These are phyloP conservation scores for Cheilosia grossa DNA, from an alignment of 2,888 invertebrate species.

Conservation along the genomic window DNA sequence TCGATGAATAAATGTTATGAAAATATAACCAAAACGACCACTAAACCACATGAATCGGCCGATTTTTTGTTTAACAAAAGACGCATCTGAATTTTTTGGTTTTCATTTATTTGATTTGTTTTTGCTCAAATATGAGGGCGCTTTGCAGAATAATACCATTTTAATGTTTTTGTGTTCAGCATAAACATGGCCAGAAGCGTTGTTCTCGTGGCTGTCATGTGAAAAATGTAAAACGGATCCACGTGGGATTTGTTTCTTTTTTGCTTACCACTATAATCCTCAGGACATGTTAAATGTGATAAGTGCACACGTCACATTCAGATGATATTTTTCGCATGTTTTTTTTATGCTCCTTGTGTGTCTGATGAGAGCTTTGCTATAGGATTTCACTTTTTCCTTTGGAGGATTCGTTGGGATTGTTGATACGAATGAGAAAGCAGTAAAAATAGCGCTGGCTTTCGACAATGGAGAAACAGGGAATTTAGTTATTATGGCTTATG, in stretches of 20 bases:
- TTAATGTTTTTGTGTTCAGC: conserved; percentile 72
- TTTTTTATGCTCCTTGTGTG: conserved; percentile 27
- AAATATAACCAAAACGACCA: conserved; percentile 10
- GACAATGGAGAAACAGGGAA: conserved; percentile 17
- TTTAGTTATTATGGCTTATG: conserved; percentile 35
- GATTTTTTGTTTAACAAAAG: conserved; percentile 20
- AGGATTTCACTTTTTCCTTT: conserved; percentile 57
- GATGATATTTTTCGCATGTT: conserved; percentile 43
- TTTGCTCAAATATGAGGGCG: conserved; percentile 20
- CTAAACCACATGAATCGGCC: conserved; percentile 11
- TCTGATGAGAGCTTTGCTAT: conserved; percentile 65
- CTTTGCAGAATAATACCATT: conserved; percentile 67
- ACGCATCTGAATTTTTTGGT: conserved; percentile 24
- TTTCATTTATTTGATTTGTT: neutral
- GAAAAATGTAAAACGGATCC: conserved; percentile 72
- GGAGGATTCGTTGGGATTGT: conserved; percentile 51
- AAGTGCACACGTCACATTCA: conserved; percentile 66
- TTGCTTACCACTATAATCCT: conserved; percentile 69
- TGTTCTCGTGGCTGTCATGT: conserved; percentile 69
- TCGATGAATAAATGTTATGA: neutral
- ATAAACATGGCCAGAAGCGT: conserved; percentile 67
- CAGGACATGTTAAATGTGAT: conserved; percentile 72
- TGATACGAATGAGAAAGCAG: conserved; percentile 56
- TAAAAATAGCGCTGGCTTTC: conserved; percentile 31
- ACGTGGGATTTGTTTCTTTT: conserved; percentile 48